A percentile compares a stretch with the other conserved stretches of the same genome.
Conservation (phyloP, 2,797 vertebrate species). For the Falco rusticolus region DNA sequence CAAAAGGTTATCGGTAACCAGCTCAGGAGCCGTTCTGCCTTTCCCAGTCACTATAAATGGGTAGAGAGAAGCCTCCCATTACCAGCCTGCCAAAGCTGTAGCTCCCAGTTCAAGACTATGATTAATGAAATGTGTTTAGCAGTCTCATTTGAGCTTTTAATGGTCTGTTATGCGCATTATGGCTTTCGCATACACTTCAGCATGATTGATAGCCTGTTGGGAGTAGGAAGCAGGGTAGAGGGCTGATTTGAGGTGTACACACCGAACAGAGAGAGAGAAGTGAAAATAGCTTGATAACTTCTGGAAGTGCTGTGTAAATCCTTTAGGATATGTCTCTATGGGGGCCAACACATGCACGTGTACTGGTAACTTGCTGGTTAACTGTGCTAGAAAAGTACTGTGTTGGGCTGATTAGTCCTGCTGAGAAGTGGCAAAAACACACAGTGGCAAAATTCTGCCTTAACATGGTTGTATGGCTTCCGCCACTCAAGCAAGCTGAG, state of each 20-base stretch:
- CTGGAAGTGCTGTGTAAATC: background rate
- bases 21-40: background rate
- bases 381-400: background rate
- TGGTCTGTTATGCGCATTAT: constrained; percentile 45
- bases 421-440: background rate
- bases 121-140: constrained; percentile 68
- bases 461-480: background rate
- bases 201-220: constrained; percentile 46
- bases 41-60: background rate
- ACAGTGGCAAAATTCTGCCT: background rate
- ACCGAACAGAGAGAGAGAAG: background rate
- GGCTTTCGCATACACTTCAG: constrained; percentile 16
- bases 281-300: background rate
- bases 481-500: background rate
- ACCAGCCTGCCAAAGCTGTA: background rate
- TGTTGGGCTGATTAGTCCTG: background rate
- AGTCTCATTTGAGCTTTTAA: constrained; percentile 61
- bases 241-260: background rate
- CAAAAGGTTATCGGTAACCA: background rate
- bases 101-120: constrained; percentile 38
- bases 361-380: background rate
- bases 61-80: background rate
- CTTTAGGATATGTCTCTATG: background rate
- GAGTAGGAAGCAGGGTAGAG: background rate
- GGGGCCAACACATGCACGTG: fast-evolving